Base-by-base conservation (phyloP, 2,797 vertebrate genomes). In the Microtus obscurus region DNA sequence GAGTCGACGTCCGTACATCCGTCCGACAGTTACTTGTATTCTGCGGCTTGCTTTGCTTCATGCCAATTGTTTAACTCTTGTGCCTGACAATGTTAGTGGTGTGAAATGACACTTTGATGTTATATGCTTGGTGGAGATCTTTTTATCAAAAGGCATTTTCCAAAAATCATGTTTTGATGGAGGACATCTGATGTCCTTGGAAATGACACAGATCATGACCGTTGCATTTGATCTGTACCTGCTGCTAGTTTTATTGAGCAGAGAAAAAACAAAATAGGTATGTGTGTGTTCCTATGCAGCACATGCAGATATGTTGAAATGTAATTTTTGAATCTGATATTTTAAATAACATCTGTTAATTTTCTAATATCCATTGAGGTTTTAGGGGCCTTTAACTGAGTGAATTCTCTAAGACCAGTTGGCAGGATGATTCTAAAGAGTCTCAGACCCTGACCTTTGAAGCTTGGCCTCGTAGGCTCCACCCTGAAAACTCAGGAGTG, bases 51-150 rank as follows among this genome's bases (percentile, higher is more conserved):
- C 90, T 86, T 97, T 31, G 3, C 97, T 92, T 90, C 80, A 17
- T 90, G 96, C 91, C 95, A 21, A 45, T 81, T 31, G 7, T 97
- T 97, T 97, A 96, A 95, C 96, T 97, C 97, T 96, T 97, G 96
- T 97, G 96, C 97, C 98, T 98, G 98, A 96, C 95, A 96, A 95
- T 94, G 94, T 98, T 96, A 56, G 93, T 92, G n/a, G 81, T 95
- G 59, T 90, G 98, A 98, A 98, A 96, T 98, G 97, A 98, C 95
- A 97, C 98, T 94, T 95, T 97, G 95, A 89, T 83, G 95, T 95
- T 81, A 76, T 81, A 34, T 95, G 95, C 92, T 97, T 91, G 97
- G 95, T 93, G 94, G 98, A 94, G 91, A 34, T 96, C 74, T 97
- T 98, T 98, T 98, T 96, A 96, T 96, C 95, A 94, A 82, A 90